These are phyloP conservation scores for Maccullochella peelii DNA, from an alignment of 2,113 vertebrate species.

Conservation along the genomic window DNA sequence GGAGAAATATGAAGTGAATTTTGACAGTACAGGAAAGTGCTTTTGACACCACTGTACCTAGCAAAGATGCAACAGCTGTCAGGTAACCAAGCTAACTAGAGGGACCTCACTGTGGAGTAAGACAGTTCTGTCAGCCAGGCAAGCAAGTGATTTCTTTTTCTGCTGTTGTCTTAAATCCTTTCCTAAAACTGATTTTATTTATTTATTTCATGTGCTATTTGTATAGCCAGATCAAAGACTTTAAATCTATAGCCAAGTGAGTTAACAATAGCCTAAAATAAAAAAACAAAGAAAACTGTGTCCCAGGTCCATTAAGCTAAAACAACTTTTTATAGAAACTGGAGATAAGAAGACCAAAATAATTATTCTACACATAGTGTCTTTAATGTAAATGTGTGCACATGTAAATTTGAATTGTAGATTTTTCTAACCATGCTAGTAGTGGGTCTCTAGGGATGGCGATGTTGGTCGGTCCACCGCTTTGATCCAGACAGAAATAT, in stretches of 20 bases:
- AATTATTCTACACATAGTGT: not conserved
- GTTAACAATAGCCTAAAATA: not conserved
- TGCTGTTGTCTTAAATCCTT: not conserved
- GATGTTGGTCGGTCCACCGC: not conserved
- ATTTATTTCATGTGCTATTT: not conserved
- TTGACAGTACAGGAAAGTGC: not conserved
- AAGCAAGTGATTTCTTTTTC: not conserved
- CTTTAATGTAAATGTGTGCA: not conserved
- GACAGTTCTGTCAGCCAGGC: not conserved
- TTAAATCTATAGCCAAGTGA: not conserved
- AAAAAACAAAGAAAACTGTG: too few species aligned
- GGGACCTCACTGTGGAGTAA: not conserved
- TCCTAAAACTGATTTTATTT: not conserved
- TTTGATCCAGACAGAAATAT: not conserved
- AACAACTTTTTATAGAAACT: not conserved
- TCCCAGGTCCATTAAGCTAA: not conserved
- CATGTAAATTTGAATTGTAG: not conserved
- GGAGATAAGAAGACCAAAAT: not conserved
- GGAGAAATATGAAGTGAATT: slow-evolving; percentile 2
- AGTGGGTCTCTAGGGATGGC: not conserved
- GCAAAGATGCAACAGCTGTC: slow-evolving; percentile 4
- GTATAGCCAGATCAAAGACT: not conserved
- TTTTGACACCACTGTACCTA: not conserved
- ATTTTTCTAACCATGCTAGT: not conserved
- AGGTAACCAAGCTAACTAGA: not conserved